Conservation (phyloP, 2,113 vertebrate species). For the Chionomys nivalis region DNA sequence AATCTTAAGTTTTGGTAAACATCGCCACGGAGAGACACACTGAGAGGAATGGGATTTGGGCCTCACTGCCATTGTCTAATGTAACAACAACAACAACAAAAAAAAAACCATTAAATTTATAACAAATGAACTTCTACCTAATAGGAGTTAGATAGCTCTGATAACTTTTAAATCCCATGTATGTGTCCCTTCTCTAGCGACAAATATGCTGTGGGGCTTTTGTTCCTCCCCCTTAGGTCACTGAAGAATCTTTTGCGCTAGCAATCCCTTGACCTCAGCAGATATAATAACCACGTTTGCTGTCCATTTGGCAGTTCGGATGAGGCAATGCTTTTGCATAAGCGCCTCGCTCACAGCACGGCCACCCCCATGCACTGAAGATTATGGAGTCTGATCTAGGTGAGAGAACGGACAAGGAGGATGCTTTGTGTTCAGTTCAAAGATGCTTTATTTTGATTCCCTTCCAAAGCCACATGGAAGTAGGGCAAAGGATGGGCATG, state of each 20-base stretch:
- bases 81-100: not conserved
- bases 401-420: conserved; percentile 10
- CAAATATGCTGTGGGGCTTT: not conserved
- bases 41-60: not conserved
- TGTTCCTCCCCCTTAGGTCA: conserved; percentile 18
- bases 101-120: not conserved
- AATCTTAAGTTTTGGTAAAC: not conserved
- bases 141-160: not conserved
- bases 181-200: not conserved
- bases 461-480: not conserved
- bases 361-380: not conserved
- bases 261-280: conserved; percentile 35
- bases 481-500: not conserved
- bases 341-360: not conserved
- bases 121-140: not conserved
- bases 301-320: not conserved
- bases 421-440: not conserved
- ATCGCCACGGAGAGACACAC: not conserved
- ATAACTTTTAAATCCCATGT: conserved; percentile 41
- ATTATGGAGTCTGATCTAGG: not conserved
- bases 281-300: not conserved
- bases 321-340: conserved; percentile 13
- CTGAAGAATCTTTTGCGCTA: not conserved
- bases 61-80: not conserved
- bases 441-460: conserved; percentile 49